Conservation (phyloP, 2,888 invertebrate genomes). For the Girardia tigrina region DNA sequence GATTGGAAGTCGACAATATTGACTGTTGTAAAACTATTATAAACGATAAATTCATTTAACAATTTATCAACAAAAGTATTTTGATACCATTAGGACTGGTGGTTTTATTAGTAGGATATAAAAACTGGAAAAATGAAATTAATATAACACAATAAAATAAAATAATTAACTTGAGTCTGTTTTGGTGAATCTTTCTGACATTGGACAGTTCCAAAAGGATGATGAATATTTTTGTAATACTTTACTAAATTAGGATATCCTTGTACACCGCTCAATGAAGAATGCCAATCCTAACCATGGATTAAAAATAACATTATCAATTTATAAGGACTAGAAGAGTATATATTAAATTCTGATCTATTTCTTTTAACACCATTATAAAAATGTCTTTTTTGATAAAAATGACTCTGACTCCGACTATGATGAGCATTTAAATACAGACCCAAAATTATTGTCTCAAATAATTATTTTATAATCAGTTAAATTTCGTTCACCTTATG, state of each 20-base stretch:
- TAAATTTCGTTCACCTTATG: too few species aligned
- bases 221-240: neutral
- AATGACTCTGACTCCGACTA: too few species aligned
- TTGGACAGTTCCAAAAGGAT: too few species aligned
- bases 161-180: neutral
- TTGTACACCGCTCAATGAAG: neutral
- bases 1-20: neutral
- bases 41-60: neutral
- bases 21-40: neutral
- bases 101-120: neutral
- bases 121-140: neutral
- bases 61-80: neutral
- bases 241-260: neutral
- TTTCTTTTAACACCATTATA: too few species aligned
- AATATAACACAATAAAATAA: neutral
- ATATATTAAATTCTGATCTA: too few species aligned
- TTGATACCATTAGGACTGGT: neutral
- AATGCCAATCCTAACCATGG: conserved; percentile 1
- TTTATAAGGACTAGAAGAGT: too few species aligned
- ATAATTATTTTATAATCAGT: too few species aligned
- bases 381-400: too few species aligned
- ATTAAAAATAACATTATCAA: too few species aligned
- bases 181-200: neutral
- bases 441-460: too few species aligned
- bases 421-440: too few species aligned